Conservation (phyloP, 64 coral and sea anemone genomes). For the Catalaphyllia jardinei region DNA sequence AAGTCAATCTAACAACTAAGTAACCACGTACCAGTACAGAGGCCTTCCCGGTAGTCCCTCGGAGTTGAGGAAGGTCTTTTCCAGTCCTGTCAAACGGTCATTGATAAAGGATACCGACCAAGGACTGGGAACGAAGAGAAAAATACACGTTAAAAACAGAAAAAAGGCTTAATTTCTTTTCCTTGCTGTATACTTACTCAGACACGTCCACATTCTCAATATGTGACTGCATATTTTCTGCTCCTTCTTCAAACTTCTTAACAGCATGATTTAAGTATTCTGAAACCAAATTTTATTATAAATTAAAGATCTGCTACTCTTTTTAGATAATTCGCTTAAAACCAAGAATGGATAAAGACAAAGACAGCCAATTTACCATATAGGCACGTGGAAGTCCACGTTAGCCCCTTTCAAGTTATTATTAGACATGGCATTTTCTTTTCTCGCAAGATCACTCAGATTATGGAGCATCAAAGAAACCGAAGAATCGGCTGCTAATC, state of each 20-base stretch:
- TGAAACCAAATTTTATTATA: slow-evolving; percentile 29
- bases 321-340: too few relatives aligned
- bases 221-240: slow-evolving; percentile 42
- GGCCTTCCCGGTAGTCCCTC: slow-evolving; percentile 82
- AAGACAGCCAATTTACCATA: too few relatives aligned
- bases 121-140: slow-evolving; percentile 14
- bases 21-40: slow-evolving; percentile 72
- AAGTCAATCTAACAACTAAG: too few relatives aligned
- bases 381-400: too few relatives aligned
- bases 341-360: too few relatives aligned
- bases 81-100: slow-evolving; percentile 78
- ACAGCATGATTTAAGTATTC: slow-evolving; percentile 73
- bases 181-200: slow-evolving; percentile 62
- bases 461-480: too few relatives aligned
- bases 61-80: slow-evolving; percentile 86
- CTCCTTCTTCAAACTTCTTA: slow-evolving; percentile 63
- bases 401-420: too few relatives aligned
- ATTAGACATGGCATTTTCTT: too few relatives aligned
- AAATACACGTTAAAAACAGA: not conserved
- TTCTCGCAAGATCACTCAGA: too few relatives aligned
- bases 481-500: too few relatives aligned
- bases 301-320: too few relatives aligned
- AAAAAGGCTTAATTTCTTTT: not conserved
- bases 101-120: slow-evolving; percentile 60
- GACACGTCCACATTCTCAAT: slow-evolving; percentile 51